These are phyloP conservation scores for Ips nitidus DNA, from an alignment of 1,140 invertebrate genomes.

Conservation along the genomic window DNA sequence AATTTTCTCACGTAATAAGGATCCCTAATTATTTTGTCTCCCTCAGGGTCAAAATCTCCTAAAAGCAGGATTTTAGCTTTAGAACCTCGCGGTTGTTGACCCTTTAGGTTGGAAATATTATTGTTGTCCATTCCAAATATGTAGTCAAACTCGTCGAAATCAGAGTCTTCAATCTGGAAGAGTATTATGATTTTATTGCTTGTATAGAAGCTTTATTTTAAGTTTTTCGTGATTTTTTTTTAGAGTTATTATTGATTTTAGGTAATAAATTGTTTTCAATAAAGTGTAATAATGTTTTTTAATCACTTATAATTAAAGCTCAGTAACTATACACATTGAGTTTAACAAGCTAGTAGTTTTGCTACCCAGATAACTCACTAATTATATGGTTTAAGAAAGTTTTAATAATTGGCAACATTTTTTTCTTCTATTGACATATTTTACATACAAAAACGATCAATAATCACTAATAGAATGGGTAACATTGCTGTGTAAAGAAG, in stretches of 20 bases:
- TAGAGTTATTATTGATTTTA: neutral
- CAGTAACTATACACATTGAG: too few relatives aligned
- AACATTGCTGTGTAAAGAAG: too few relatives aligned
- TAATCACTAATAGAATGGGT: too few relatives aligned
- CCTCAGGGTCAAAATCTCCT: conserved; percentile 79
- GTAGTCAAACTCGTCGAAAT: conserved; percentile 78
- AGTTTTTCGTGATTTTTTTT: neutral
- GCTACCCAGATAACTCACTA: too few relatives aligned
- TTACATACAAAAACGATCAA: too few relatives aligned
- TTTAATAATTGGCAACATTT: too few relatives aligned
- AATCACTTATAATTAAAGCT: too few relatives aligned
- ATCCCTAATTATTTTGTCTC: conserved; percentile 79
- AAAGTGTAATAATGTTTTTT: neutral
- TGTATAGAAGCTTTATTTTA: neutral
- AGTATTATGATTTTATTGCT: conserved; percentile 24
- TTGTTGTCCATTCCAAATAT: conserved; percentile 91
- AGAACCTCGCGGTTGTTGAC: conserved; percentile 56
- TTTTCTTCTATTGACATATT: too few relatives aligned
- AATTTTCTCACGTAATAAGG: conserved; percentile 76
- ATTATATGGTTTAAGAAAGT: too few relatives aligned
- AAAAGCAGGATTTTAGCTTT: conserved; percentile 76
- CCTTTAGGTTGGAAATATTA: conserved; percentile 72
- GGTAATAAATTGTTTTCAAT: neutral
- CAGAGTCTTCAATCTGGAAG: conserved; percentile 64
- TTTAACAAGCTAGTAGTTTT: too few relatives aligned